Evolutionary conservation across 2,113 vertebrate species (phyloP).

Genomic region (Pan troglodytes): DNA sequence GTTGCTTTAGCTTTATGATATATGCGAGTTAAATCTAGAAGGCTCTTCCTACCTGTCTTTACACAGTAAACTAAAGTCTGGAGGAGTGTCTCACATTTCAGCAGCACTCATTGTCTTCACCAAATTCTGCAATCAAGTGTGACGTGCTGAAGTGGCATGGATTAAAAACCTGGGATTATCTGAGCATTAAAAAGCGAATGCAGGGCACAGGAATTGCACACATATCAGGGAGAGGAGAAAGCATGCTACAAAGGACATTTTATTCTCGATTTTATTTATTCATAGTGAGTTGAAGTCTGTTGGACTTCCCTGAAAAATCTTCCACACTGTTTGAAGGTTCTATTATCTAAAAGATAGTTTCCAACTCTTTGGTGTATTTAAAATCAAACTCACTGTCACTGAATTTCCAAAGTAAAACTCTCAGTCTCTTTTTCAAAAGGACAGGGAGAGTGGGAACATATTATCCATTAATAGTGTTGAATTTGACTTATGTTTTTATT

Average conservation of each 20-base stretch:
- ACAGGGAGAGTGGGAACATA: background rate
- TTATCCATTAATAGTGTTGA: background rate
- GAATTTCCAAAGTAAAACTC: background rate
- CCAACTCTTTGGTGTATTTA: background rate
- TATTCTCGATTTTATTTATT: background rate
- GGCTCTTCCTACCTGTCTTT: background rate
- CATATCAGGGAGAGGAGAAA: background rate
- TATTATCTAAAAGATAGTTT: background rate
- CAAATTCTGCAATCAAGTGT: conserved; percentile 28
- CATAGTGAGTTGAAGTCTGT: background rate
- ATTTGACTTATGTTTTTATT: conserved; percentile 25
- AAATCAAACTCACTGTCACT: conserved; percentile 39
- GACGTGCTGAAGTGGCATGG: conserved; percentile 18
- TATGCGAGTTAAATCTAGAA: background rate
- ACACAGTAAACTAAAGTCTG: background rate
- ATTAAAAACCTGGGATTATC: conserved; percentile 25
- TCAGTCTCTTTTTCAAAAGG: conserved; percentile 1
- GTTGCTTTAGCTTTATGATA: background rate
- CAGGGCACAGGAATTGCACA: background rate
- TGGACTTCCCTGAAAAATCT: background rate
- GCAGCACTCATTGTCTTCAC: background rate
- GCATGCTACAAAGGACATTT: background rate
- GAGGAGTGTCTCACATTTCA: background rate
- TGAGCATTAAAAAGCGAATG: background rate
- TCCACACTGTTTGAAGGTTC: background rate